Conservation (phyloP, 2,888 invertebrate species). For the Euplagia quadripunctaria region DNA sequence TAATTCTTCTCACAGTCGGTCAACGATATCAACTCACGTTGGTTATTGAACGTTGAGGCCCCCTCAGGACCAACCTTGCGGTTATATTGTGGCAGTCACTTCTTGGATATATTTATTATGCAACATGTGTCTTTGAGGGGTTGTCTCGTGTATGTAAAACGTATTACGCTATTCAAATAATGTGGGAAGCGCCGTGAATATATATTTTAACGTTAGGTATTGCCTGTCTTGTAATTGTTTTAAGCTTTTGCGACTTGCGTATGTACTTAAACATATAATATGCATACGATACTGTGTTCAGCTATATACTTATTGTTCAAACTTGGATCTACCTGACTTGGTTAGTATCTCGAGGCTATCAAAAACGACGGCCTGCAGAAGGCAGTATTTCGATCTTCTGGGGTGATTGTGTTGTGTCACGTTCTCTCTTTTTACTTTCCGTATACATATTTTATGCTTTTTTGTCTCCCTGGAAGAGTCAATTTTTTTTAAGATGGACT, state of each 20-base stretch:
- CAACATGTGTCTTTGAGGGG: constrained; percentile 3
- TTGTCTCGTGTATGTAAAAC: not conserved
- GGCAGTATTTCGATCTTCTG: not conserved
- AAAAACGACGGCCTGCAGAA: not conserved
- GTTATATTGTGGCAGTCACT: not conserved
- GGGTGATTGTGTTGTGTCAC: not conserved
- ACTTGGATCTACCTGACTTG: not conserved
- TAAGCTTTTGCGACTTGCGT: not conserved
- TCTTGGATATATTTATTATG: constrained; percentile 8
- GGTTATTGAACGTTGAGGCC: constrained; percentile 36
- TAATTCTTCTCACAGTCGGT: constrained; percentile 11
- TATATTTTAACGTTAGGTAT: not conserved
- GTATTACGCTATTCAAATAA: constrained; percentile 5
- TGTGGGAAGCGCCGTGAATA: not conserved
- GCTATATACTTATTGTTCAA: not conserved
- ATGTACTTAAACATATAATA: not conserved
- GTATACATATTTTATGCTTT: not conserved
- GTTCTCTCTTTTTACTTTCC: not conserved
- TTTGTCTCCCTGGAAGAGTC: not conserved
- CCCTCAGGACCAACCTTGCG: not conserved
- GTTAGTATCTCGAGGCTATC: not conserved
- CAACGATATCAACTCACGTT: constrained; percentile 31
- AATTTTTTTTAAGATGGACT: too few species aligned
- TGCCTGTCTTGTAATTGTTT: not conserved
- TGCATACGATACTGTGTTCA: not conserved